Evolutionary conservation across 2,113 vertebrate species (phyloP), one percentile per base, ranked within the genome.

Genomic region (Ctenomys sociabilis): DNA sequence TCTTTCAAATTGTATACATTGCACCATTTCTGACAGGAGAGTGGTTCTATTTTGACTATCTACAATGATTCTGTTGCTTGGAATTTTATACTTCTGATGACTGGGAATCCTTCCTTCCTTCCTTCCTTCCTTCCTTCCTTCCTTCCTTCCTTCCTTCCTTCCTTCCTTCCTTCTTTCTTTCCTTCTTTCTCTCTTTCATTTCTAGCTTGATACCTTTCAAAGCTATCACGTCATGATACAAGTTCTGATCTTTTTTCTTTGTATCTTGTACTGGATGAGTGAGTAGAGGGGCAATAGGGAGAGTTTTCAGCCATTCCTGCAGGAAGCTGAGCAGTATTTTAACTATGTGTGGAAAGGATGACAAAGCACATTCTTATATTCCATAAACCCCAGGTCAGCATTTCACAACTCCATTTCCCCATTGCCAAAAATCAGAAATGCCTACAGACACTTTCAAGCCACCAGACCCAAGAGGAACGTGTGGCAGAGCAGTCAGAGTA

Each of bases 21-120:
- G 1, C 35, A 54, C 59, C 35, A 37, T 87, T 80, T 94, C 64
- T 92, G 87, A 92, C 32, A 88, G 57, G n/a, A 95, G 32, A 84
- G 64, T 32, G 43, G 14, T 21, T 88, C 66, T 97, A 3, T 84
- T 94, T 97, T 96, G 92, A 92, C 85, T 87, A 16, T 66, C 2
- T 6, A 13, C 81, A 28, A 7, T 40, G 57, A 92, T 52, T 93
- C 63, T 37, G 91, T 16, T 90, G 24, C 85, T 95, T 93, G n/a
- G 6, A 30, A 11, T 94, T 95, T 95, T 95, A 28, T 87, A 19
- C 16, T 66, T 90, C 22, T 68, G 16, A 75, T 90, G 68, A 80
- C 43, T 59, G 43, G 77, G 78, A 96, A 54, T 54, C 89, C 63
- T 45, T 81, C 10, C 52, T 16, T 78, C 37, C 40, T 93, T 92